Evolutionary conservation across 2,113 vertebrate species (phyloP), one percentile per base, ranked within the genome.

Genomic region (Eudyptes chrysolophus): DNA sequence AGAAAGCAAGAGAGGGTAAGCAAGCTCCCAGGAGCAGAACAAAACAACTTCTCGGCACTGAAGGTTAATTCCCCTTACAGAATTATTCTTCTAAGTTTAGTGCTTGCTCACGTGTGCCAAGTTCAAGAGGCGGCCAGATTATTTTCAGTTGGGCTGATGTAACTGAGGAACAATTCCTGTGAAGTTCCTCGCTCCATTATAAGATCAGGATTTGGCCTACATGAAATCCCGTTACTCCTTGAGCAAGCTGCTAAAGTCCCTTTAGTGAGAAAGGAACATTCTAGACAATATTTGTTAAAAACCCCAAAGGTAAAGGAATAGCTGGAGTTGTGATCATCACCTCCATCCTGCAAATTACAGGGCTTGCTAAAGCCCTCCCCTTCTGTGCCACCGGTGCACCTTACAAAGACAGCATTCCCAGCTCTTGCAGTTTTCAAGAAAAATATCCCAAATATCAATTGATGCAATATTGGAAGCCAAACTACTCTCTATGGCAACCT

Each of bases 401-500:
- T 90, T 16, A 86, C 75, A 94, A 75, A 89, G 86, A 7, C 51
- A 89, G 40, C 81, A 38, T 27, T 84, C 83, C 69, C 71, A 84
- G 54, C 84, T 70, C 70, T 2, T 1, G 26, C 13, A 13, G 5
- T 52, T 87, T 42, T 10, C 68, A 14, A 89, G 64, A 86, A 89
- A 92, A 89, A 49, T 25, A 81, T 71, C 92, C 76, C 90, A 86
- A 74, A 66, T 61, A 78, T 36, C 79, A 86, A 90, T 11, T 5
- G 64, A 75, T 86, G 80, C 65, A 5, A 64, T 54, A 86, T 15
- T 57, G 76, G 92, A 84, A 95, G 77, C 68, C 54, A 84, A 87
- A 94, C 84, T 70, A 46, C 40, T 95, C 92, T 94, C 94, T 96
- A 94, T 89, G 92, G 93, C 96, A 95, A 94, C 94, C 79, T 25